Evolutionary conservation across 2,797 vertebrate genomes (phyloP).

Genomic region (Paramormyrops hopkinsi): DNA sequence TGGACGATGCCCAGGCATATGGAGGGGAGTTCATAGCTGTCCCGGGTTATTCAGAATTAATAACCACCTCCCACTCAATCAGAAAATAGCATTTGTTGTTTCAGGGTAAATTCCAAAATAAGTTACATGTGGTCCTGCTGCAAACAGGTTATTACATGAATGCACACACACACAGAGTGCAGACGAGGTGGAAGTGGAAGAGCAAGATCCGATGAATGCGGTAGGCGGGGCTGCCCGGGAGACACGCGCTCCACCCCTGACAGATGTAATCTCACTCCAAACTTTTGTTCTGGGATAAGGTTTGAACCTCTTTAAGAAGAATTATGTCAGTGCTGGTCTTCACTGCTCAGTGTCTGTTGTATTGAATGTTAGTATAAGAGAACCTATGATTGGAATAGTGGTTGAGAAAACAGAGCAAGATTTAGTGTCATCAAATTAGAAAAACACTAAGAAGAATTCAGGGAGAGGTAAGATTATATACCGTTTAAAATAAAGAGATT

Average conservation of each 20-base stretch:
- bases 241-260: neutral
- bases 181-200: neutral
- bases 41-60: neutral
- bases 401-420: neutral
- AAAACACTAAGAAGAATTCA: neutral
- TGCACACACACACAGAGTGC: neutral
- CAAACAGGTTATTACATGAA: neutral
- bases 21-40: neutral
- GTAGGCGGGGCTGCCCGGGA: neutral
- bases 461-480: neutral
- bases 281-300: neutral
- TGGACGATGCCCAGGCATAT: neutral
- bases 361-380: neutral
- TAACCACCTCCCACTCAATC: neutral
- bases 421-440: neutral
- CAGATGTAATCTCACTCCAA: neutral
- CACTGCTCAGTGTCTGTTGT: neutral
- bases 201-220: neutral
- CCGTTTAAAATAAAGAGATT: neutral
- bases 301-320: neutral
- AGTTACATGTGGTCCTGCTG: neutral
- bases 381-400: neutral
- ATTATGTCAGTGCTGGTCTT: neutral
- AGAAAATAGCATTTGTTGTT: neutral
- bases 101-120: neutral